Percentiles rank a stretch among this genome's conserved stretches.
Evolutionary conservation across 92 coral and sea anemone species (phyloP).

Genomic region (Heliopora coerulea): DNA sequence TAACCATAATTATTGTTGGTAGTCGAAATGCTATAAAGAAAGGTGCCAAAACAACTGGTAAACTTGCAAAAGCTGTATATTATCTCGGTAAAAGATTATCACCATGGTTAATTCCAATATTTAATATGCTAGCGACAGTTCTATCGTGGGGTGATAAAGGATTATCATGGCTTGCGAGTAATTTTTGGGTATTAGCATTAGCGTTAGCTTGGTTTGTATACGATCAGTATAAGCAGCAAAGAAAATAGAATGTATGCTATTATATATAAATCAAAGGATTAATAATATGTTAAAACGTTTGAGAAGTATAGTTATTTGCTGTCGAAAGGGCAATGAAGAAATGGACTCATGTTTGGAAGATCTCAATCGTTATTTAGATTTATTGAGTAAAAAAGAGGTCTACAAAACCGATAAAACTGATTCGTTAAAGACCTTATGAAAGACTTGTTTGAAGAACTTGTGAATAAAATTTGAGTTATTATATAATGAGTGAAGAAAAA

Average conservation of each 20-base stretch:
- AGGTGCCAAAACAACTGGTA: constrained; percentile 24
- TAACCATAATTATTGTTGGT: constrained; percentile 3
- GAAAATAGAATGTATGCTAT: background rate
- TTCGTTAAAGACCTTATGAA: no score
- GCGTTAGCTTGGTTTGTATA: constrained; percentile 11
- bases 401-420: no score
- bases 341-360: no score
- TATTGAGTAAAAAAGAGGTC: no score
- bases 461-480: no score
- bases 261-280: background rate
- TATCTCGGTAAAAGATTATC: constrained; percentile 3
- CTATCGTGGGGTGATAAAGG: background rate
- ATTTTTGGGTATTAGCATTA: constrained; percentile 9
- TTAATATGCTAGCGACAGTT: background rate
- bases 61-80: background rate
- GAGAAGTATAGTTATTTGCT: constrained; percentile 41
- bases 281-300: no score
- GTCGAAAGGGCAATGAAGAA: no score
- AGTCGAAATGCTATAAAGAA: background rate
- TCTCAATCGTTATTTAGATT: no score
- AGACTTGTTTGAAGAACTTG: no score
- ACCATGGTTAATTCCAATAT: background rate
- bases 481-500: no score
- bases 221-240: background rate
- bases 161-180: background rate